Conservation (phyloP, 2,888 invertebrate genomes). For the Parnassius mnemosyne region DNA sequence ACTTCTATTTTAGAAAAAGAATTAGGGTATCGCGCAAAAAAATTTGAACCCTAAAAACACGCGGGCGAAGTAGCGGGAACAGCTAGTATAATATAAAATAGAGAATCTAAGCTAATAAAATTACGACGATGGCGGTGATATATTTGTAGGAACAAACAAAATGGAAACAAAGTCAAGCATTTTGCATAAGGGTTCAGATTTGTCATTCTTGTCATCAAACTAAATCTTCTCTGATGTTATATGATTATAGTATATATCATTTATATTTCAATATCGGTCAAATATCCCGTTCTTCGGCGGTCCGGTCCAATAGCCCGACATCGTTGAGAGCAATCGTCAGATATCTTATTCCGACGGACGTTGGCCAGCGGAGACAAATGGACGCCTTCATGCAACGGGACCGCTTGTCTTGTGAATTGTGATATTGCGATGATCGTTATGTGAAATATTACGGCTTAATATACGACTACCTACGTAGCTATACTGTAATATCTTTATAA, state of each 20-base stretch:
- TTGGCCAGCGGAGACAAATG: slow-evolving; percentile 15
- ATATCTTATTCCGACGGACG: slow-evolving; percentile 15
- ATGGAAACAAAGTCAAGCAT: background rate
- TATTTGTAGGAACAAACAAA: no score
- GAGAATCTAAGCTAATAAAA: no score
- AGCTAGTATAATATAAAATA: no score
- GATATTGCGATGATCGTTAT: background rate
- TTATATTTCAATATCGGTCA: slow-evolving; percentile 10
- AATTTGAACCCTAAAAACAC: no score
- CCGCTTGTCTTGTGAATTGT: background rate
- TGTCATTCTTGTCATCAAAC: background rate
- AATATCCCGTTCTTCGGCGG: background rate
- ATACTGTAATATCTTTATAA: no score
- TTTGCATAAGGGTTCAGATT: background rate
- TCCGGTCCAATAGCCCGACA: slow-evolving; percentile 1
- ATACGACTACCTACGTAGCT: no score
- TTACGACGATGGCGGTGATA: no score
- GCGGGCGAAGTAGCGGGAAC: no score
- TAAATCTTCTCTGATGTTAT: background rate
- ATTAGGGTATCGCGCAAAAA: no score
- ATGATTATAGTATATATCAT: background rate
- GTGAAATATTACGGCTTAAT: background rate
- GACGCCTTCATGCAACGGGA: background rate
- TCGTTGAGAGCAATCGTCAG: slow-evolving; percentile 14
- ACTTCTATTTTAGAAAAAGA: no score